Base-by-base conservation (phyloP, 2,113 vertebrate genomes). In the Clarias batrachus region DNA sequence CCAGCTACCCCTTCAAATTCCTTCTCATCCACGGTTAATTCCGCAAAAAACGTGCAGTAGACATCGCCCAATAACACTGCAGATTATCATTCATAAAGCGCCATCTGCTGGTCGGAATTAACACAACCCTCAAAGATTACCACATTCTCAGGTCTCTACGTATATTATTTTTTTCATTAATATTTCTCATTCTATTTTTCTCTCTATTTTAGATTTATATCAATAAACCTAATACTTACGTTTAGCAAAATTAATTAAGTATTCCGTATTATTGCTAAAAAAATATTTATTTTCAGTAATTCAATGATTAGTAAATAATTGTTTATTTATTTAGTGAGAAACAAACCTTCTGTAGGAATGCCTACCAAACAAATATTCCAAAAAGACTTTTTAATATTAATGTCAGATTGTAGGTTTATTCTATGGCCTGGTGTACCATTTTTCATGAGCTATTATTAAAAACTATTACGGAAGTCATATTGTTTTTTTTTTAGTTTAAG, bases 101-200 rank as follows among this genome's bases (percentile, higher is more conserved):
- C 85, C 82, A 87, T 78, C 88, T 89, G 56, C 48, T 87, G 88
- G 57, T 30, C 48, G 19, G 12, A 54, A 33, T 33, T 37, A 80
- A 80, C 23, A 27, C 11, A 37, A 25, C 10, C 11, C 4, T 16
- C 1, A 78, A 78, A 54, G 52, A 9, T 17, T 78, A 13, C 25
- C 57, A 81, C 11, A 62, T 37, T 81, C 37, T 37, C 30, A 62
- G 4, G 10, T 3, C 3, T 56, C 54, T 33, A 41, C 19, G 16
- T 16, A 59, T 59, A 19, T 19, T 2, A 10, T 4, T 33, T 37
- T 10, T 30, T 68, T 68, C 9, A 71, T 71, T 71, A 30, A 71
- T 17, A 1, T 12, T 48, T 74, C 41, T 7, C 48, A 48, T 7
- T 48, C 4, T 7, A 8, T 66, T 27, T 66, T 27, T 25, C 4